A percentile compares a stretch with the other conserved stretches of the same genome.
These are phyloP conservation scores for Gymnothorax javanicus DNA, from an alignment of 2,797 vertebrate genomes.

Conservation along the genomic window DNA sequence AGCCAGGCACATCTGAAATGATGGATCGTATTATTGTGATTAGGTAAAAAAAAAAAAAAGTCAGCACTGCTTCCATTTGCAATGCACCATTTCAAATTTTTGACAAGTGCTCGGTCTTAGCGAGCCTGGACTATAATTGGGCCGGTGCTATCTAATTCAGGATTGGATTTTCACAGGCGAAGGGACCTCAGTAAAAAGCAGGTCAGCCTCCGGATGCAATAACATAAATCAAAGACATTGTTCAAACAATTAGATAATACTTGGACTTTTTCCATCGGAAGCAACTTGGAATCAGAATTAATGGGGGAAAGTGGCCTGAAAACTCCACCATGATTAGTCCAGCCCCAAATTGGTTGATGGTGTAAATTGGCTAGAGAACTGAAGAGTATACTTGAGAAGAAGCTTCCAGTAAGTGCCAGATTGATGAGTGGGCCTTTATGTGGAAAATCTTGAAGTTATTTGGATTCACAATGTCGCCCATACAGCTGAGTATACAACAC, in stretches of 20 bases:
- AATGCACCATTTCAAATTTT: conserved; percentile 67
- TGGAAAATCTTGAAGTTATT: conserved; percentile 8
- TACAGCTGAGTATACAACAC: not conserved
- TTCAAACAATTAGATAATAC: conserved; percentile 86
- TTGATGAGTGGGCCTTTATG: not conserved
- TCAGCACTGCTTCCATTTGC: conserved; percentile 70
- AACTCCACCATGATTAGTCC: conserved; percentile 52
- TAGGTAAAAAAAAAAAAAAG: conserved; percentile 67
- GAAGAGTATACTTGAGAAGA: conserved; percentile 42
- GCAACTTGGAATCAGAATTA: conserved; percentile 46
- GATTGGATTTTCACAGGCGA: conserved; percentile 79
- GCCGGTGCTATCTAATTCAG: conserved; percentile 76
- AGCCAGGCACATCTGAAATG: conserved; percentile 63
- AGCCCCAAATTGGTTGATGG: conserved; percentile 47
- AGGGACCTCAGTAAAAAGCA: conserved; percentile 88
- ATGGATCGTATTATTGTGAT: conserved; percentile 79
- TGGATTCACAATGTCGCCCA: not conserved
- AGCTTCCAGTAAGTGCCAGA: conserved; percentile 25
- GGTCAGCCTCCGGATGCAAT: conserved; percentile 89
- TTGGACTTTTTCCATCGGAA: conserved; percentile 76
- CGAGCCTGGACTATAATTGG: conserved; percentile 70
- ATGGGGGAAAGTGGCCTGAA: conserved; percentile 47
- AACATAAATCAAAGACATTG: conserved; percentile 92
- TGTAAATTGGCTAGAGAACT: conserved; percentile 37
- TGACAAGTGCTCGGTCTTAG: conserved; percentile 58